A percentile compares a stretch with the other conserved stretches of the same genome.
phyloP scores from a whole-genome alignment of 1,140 invertebrate genomes.

The Diuraphis noxia region DNA sequence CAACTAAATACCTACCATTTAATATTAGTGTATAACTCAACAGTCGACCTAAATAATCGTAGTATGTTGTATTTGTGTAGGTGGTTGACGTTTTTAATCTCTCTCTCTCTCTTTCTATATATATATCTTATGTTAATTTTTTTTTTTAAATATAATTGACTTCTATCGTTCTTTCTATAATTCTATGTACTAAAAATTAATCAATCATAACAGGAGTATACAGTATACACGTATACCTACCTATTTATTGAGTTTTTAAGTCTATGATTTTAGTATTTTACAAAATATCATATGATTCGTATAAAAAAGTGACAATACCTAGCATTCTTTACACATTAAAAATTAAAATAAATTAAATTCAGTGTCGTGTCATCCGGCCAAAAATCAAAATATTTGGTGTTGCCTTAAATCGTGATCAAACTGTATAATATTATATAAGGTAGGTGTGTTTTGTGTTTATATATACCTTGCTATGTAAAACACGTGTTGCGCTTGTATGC shows the following conservation, averaged over 20 bases:
- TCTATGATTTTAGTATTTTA: neutral
- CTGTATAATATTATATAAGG: too few relatives aligned
- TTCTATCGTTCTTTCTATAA: neutral
- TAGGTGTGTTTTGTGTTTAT: neutral
- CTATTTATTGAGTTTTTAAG: too few relatives aligned
- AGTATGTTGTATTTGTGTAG: neutral
- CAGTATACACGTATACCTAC: too few relatives aligned
- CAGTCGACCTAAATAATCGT: too few relatives aligned
- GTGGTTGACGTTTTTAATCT: neutral
- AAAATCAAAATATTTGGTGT: too few relatives aligned
- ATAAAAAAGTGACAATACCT: too few relatives aligned
- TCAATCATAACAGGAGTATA: neutral
- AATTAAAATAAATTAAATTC: too few relatives aligned
- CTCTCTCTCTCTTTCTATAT: too few relatives aligned
- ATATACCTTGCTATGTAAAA: neutral
- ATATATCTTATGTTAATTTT: too few relatives aligned
- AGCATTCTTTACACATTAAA: too few relatives aligned
- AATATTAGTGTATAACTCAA: neutral
- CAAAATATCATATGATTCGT: neutral
- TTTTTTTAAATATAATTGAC: neutral
- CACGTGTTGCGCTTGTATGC: neutral
- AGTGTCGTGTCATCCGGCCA: too few relatives aligned
- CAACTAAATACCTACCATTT: neutral
- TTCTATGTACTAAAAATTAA: neutral
- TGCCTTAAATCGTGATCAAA: too few relatives aligned